phyloP scores from a whole-genome alignment of 2,113 vertebrate genomes.

The Hippotragus niger region DNA sequence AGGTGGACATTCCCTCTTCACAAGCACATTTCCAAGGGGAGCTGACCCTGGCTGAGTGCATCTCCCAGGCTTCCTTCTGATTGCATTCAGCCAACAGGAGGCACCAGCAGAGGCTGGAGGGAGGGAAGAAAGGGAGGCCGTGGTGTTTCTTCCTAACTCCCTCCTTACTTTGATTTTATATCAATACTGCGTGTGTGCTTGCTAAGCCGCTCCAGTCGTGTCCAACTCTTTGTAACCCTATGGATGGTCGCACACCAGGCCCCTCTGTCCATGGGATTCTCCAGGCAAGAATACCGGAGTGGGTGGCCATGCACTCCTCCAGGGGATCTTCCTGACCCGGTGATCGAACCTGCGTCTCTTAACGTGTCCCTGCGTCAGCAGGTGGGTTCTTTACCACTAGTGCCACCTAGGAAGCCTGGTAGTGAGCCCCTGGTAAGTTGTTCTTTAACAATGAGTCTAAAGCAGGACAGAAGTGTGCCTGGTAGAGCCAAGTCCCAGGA shows the following conservation, averaged over 20 bases:
- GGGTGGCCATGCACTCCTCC: neutral
- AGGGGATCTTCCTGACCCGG: neutral
- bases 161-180: neutral
- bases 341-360: neutral
- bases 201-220: neutral
- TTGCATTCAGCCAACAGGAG: neutral
- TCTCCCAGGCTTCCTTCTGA: neutral
- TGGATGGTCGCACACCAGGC: neutral
- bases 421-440: neutral
- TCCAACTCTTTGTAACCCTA: neutral
- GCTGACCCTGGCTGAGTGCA: neutral
- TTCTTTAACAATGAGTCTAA: neutral
- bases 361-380: rapidly evolving
- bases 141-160: neutral
- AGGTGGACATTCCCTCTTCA: too few species aligned
- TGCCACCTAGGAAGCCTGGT: neutral
- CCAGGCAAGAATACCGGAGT: neutral
- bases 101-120: neutral
- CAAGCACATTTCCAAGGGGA: neutral
- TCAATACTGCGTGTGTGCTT: neutral
- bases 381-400: neutral
- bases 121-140: neutral
- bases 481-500: neutral
- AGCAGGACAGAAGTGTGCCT: neutral
- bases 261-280: neutral